Percentiles rank a stretch among this genome's conserved stretches.
These are phyloP conservation scores for Sphenodon punctatus DNA, from an alignment of 2,797 vertebrate genomes.

Conservation along the genomic window DNA sequence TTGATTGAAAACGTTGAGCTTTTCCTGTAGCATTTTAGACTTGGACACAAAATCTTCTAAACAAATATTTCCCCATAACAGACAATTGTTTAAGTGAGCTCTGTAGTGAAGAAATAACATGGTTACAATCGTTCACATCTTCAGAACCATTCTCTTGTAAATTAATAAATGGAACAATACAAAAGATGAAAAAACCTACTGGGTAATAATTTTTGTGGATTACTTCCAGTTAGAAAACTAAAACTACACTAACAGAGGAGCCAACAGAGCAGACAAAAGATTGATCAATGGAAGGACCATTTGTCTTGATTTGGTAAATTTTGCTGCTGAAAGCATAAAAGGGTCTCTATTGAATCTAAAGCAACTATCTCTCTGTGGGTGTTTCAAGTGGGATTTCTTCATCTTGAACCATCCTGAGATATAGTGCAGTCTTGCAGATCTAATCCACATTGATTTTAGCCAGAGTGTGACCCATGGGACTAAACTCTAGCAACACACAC, in stretches of 20 bases:
- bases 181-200: not conserved
- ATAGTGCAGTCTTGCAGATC: not conserved
- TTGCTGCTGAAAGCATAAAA: not conserved
- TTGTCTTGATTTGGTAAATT: slow-evolving; percentile 8
- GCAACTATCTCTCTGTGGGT: not conserved
- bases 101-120: not conserved
- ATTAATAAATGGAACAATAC: not conserved
- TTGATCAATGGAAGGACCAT: not conserved
- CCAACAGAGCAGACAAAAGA: not conserved
- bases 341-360: not conserved
- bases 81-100: not conserved
- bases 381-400: not conserved
- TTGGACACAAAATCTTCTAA: not conserved
- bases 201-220: not conserved
- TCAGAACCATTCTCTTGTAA: not conserved
- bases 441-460: not conserved
- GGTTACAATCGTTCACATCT: not conserved
- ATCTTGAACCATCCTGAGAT: not conserved
- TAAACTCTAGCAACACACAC: not conserved
- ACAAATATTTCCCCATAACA: not conserved
- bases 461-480: not conserved
- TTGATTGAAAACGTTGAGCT: not conserved
- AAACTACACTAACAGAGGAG: not conserved
- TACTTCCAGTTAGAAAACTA: not conserved
- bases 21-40: not conserved